Conservation (phyloP, 2,797 vertebrate genomes). For the Morelia viridis region DNA sequence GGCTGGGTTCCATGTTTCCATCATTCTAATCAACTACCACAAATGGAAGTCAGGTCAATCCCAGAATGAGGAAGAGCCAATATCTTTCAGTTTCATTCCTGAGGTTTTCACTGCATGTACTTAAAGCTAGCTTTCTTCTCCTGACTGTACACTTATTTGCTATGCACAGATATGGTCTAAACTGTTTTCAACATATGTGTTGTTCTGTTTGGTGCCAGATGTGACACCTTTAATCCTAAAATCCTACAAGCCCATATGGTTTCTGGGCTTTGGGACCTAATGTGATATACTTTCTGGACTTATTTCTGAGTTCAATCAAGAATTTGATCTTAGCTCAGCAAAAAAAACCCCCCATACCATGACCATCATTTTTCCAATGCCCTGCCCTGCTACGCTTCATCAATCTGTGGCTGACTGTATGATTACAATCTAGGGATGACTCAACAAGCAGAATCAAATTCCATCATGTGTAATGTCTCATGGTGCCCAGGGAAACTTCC, state of each 20-base stretch:
- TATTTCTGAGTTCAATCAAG: constrained; percentile 52
- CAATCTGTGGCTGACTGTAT: rapidly evolving
- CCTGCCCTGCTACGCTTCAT: neutral
- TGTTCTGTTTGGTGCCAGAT: neutral
- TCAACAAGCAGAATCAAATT: constrained; percentile 12
- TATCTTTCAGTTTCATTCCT: neutral
- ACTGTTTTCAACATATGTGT: neutral
- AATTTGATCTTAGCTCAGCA: constrained; percentile 43
- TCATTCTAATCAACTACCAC: neutral
- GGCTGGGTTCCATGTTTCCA: neutral
- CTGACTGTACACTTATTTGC: neutral
- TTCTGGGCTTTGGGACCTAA: neutral
- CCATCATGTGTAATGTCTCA: neutral
- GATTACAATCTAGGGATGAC: neutral
- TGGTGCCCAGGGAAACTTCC: constrained; percentile 12
- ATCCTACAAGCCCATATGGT: neutral
- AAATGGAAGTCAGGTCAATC: neutral
- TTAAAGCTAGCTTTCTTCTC: neutral
- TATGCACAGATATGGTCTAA: neutral
- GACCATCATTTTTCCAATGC: constrained; percentile 23
- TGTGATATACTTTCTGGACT: neutral
- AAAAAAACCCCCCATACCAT: constrained; percentile 27
- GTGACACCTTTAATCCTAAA: neutral
- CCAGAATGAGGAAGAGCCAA: neutral
- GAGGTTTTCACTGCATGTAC: neutral